Base-by-base conservation (phyloP, 2,113 vertebrate species). In the Xiphias gladius region DNA sequence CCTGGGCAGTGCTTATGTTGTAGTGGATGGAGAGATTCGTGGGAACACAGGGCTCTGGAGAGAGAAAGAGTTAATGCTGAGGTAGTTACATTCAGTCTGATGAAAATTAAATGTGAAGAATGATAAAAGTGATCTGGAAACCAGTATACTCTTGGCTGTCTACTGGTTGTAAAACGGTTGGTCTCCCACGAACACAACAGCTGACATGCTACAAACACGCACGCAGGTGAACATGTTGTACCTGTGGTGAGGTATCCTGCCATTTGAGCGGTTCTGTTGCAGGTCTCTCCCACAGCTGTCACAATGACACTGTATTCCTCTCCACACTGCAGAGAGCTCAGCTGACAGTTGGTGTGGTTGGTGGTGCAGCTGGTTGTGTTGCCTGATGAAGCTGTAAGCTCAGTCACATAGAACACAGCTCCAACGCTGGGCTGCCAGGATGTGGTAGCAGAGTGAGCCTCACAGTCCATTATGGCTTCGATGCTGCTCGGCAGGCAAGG, bases 41-140 rank as follows among this genome's bases (percentile, higher is more conserved):
- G 16, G 93, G 92, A 20, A 58, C 63, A 43, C 95, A 95, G 1
- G 94, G 93, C 62, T 89, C 95, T 95, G 82, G 26, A 61, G 32
- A 91, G 26, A 52, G 68, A 12, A 66, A n/a, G 30, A 69, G 5
- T 19, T 26, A 28, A 57, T 10, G 4, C 4, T 72, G 16, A 13
- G 14, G 48, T 6, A 54, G n/a, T 41, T 32, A 4, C 3, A 28
- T 37, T 67, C 37, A 59, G 6, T 8, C 1, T 65, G 35, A 63
- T 9, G 24, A 24, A 52, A 54, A 32, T 32, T 8, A 35, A 58
- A 50, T 26, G 10, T 13, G 35, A 66, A n/a, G 13, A 57, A 26
- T 35, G 3, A 46, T 9, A n/a, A 26, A 54, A 3, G 2, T 5
- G 4, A 24, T 3, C n/a, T 55, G 8, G 13, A 24, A 13, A 12